Evolutionary conservation across 2,888 invertebrate genomes (phyloP), one percentile per base, ranked within the genome.

Genomic region (Lagria hirta): DNA sequence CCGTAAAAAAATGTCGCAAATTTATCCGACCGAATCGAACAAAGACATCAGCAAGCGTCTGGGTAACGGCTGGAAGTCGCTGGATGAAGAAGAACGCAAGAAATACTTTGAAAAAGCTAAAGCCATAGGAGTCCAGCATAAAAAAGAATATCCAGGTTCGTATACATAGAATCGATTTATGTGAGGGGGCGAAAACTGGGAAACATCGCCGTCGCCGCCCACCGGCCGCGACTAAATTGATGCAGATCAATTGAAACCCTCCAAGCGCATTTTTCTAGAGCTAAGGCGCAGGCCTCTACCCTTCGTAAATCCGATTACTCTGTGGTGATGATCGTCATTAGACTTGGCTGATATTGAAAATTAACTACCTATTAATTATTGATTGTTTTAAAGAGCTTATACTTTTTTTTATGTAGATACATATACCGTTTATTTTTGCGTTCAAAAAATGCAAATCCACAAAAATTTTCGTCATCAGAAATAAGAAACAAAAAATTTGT

Each of bases 21-120:
- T 75, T 55, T 75, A 74, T 65, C 79, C 80, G 0, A 68, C 75
- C 7, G 80, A 80, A 52, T 79, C 78, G 22, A 82, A 81, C 64
- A 80, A 80, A 65, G 78, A 79, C 57, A 80, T 81, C 49, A 80
- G 79, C 54, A 77, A 77, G 55, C 71, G 78, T 58, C 65, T 81
- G 37, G 81, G 81, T 8, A 68, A 70, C 11, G 72, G 77, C 50
- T 81, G 81, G 82, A 79, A 79, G 61, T 72, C 68, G 41, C 71
- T 81, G 67, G 64, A 72, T 4, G 66, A 73, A 33, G 71, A 72
- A n/a, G 69, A 73, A 30, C 79, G 79, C 60, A 75, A 73, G 48
- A 72, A 71, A 52, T 80, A 79, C 62, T 80, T 77, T 54, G 69
- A 73, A 8, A 65, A 74, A 44, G 79, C 80, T 2, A 73, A 77